Evolutionary conservation across 2,888 invertebrate genomes (phyloP).

Genomic region (Siphlonurus alternatus): DNA sequence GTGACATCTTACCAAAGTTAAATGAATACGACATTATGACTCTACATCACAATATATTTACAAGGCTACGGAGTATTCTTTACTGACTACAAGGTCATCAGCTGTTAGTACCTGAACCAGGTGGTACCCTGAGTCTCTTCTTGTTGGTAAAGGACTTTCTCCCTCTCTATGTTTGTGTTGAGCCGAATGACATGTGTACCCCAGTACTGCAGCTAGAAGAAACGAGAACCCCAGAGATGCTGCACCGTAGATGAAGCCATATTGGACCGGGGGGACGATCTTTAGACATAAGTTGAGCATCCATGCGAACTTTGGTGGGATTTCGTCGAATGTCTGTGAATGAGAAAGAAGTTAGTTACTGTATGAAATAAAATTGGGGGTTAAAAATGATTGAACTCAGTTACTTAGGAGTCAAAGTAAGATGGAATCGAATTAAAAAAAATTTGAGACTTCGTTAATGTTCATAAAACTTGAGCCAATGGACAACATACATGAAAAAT

Average conservation of each 20-base stretch:
- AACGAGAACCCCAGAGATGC: not conserved
- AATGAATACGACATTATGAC: too few relatives aligned
- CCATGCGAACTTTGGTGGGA: not conserved
- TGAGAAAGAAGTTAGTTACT: not conserved
- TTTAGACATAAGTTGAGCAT: not conserved
- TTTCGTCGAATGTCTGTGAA: not conserved
- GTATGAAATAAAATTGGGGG: too few relatives aligned
- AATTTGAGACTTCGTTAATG: not conserved
- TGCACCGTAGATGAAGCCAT: not conserved
- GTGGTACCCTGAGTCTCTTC: not conserved
- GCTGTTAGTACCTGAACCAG: not conserved
- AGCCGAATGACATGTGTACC: not conserved
- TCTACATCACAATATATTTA: too few relatives aligned
- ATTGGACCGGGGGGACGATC: not conserved
- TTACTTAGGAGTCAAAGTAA: too few relatives aligned
- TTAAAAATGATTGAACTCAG: too few relatives aligned
- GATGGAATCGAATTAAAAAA: too few relatives aligned
- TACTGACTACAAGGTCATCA: not conserved
- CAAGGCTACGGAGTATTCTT: not conserved
- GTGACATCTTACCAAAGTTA: too few relatives aligned
- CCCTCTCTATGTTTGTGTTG: not conserved
- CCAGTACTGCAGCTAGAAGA: not conserved
- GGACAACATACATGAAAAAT: too few relatives aligned
- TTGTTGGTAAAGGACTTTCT: not conserved
- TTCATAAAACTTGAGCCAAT: not conserved